A percentile compares a stretch with the other conserved stretches of the same genome.
Conservation (phyloP, 2,888 invertebrate species). For the Scaptomyza reducta region DNA sequence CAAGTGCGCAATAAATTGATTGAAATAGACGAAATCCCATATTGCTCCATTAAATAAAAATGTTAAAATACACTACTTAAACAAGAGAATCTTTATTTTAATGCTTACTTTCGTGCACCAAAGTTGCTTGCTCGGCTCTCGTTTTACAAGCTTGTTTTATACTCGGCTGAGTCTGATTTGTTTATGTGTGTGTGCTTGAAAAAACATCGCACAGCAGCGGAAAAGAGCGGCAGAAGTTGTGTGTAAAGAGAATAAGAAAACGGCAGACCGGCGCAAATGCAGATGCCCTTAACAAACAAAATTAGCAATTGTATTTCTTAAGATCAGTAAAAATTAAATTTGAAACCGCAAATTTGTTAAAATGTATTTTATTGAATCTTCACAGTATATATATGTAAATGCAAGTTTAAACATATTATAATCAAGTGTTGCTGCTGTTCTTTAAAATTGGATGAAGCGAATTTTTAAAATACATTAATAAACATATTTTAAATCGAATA, state of each 20-base stretch:
- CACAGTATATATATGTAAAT: slow-evolving; percentile 20
- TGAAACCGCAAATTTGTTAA: neutral
- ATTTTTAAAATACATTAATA: slow-evolving; percentile 24
- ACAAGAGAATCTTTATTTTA: neutral
- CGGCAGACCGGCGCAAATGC: neutral
- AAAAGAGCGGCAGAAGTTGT: slow-evolving; percentile 1
- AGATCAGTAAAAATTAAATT: no score
- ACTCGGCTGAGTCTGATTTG: neutral
- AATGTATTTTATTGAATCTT: slow-evolving; percentile 32
- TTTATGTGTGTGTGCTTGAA: neutral
- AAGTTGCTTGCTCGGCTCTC: neutral
- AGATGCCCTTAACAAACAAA: neutral
- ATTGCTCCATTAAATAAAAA: slow-evolving; percentile 4
- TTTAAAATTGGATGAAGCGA: slow-evolving; percentile 15
- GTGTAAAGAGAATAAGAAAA: neutral
- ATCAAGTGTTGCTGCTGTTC: slow-evolving; percentile 21
- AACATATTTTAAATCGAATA: slow-evolving; percentile 13
- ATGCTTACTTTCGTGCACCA: no score
- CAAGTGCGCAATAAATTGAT: slow-evolving; percentile 67
- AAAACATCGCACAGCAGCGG: slow-evolving; percentile 1
- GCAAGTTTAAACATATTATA: slow-evolving; percentile 6
- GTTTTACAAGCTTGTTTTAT: neutral
- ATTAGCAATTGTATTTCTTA: neutral
- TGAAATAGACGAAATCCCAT: slow-evolving; percentile 8
- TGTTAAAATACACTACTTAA: neutral